Evolutionary conservation across 2,888 invertebrate genomes (phyloP).

Genomic region (Steinernema carpocapsae): DNA sequence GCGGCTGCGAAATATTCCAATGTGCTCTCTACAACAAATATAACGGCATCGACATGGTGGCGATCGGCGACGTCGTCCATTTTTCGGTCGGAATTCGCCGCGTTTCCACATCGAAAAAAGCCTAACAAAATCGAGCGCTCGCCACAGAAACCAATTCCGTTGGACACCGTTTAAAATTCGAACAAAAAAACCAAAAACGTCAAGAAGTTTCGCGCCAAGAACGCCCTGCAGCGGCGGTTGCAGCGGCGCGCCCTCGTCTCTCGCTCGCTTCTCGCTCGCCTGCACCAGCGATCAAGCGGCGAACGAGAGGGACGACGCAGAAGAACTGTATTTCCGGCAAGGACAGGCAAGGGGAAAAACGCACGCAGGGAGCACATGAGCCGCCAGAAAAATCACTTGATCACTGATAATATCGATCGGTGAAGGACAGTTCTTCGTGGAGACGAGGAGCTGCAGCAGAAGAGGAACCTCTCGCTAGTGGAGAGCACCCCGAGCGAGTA

Average conservation of each 20-base stretch:
- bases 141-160: neutral
- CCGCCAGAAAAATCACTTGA: slow-evolving; percentile 14
- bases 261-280: too few relatives aligned
- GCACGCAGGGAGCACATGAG: neutral
- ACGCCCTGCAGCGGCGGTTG: too few relatives aligned
- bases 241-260: too few relatives aligned
- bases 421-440: neutral
- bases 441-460: too few relatives aligned
- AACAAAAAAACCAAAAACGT: neutral
- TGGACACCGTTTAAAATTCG: neutral
- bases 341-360: neutral
- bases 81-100: neutral
- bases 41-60: neutral
- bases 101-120: neutral
- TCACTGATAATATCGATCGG: slow-evolving; percentile 15
- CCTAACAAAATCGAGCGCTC: neutral
- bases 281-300: neutral
- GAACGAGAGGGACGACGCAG: neutral
- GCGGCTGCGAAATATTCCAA: neutral
- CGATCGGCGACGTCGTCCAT: too few relatives aligned
- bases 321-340: neutral
- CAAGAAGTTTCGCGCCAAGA: slow-evolving; percentile 33
- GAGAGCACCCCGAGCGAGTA: too few relatives aligned
- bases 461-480: too few relatives aligned
- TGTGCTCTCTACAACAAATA: neutral